Conservation (phyloP, 2,888 invertebrate genomes). For the Macaria liturata region DNA sequence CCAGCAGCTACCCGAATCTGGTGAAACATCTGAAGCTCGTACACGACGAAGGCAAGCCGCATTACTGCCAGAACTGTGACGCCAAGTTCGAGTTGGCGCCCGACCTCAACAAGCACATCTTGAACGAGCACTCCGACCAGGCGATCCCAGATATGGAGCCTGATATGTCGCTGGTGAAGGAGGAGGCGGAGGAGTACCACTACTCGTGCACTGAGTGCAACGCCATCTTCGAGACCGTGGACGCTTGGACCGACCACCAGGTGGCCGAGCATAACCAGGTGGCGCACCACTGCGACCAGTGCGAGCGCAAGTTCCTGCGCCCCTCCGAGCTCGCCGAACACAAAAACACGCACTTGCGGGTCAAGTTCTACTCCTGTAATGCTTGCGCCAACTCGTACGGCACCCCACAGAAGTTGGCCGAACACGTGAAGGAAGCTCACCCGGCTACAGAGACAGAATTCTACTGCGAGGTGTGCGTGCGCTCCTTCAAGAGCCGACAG, state of each 20-base stretch:
- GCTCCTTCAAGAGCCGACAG: conserved; percentile 83
- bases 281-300: conserved; percentile 84
- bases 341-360: conserved; percentile 85
- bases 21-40: conserved; percentile 81
- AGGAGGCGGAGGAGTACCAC: conserved; percentile 79
- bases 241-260: conserved; percentile 83
- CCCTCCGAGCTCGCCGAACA: conserved; percentile 85
- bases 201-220: conserved; percentile 85
- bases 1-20: conserved; percentile 81
- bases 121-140: conserved; percentile 81
- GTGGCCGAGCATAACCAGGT: conserved; percentile 80
- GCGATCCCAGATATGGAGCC: conserved; percentile 59
- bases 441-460: conserved; percentile 71
- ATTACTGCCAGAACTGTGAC: conserved; percentile 84
- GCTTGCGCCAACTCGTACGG: conserved; percentile 84
- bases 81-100: conserved; percentile 80
- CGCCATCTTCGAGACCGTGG: conserved; percentile 80
- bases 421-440: conserved; percentile 80
- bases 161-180: conserved; percentile 75
- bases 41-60: conserved; percentile 74
- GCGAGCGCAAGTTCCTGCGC: conserved; percentile 84
- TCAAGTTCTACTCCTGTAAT: conserved; percentile 85
- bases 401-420: conserved; percentile 84
- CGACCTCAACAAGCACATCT: conserved; percentile 84
- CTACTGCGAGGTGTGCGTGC: conserved; percentile 84